Conservation (phyloP, 1,140 invertebrate species). For the Ips typographus region DNA sequence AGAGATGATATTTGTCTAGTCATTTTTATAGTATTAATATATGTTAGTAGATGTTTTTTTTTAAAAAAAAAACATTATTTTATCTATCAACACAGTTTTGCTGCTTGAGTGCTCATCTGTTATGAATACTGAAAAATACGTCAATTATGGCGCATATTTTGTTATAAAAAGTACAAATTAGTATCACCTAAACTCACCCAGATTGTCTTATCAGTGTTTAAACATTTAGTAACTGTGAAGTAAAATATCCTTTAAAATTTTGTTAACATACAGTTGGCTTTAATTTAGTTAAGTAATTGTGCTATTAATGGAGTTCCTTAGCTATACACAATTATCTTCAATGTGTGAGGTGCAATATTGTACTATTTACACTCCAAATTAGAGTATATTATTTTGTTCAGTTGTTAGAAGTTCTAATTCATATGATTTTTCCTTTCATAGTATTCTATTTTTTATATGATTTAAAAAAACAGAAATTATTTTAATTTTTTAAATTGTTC, state of each 20-base stretch:
- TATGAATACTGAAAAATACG: slow-evolving; percentile 42
- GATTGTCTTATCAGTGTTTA: slow-evolving; percentile 26
- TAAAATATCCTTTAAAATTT: neutral
- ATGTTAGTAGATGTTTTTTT: no score
- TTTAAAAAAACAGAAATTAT: slow-evolving; percentile 34
- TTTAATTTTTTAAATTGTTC: slow-evolving; percentile 37
- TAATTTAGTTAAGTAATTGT: slow-evolving; percentile 6
- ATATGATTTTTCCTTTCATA: slow-evolving; percentile 23
- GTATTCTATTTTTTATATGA: slow-evolving; percentile 34
- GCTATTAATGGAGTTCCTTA: slow-evolving; percentile 30
- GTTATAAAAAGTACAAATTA: slow-evolving; percentile 52
- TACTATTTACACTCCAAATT: slow-evolving; percentile 27
- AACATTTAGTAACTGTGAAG: neutral
- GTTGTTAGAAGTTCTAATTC: slow-evolving; percentile 43
- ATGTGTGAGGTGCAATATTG: slow-evolving; percentile 45
- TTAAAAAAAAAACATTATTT: no score
- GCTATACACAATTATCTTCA: slow-evolving; percentile 22
- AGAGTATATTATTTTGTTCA: slow-evolving; percentile 26
- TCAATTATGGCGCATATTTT: slow-evolving; percentile 51
- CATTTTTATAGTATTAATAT: no score
- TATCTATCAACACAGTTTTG: no score
- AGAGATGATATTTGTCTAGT: no score
- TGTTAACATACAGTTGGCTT: slow-evolving; percentile 10
- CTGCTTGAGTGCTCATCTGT: slow-evolving; percentile 41
- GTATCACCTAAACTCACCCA: slow-evolving; percentile 44